These are phyloP conservation scores for Gobiocypris rarus DNA, from an alignment of 2,113 vertebrate species.

Conservation along the genomic window DNA sequence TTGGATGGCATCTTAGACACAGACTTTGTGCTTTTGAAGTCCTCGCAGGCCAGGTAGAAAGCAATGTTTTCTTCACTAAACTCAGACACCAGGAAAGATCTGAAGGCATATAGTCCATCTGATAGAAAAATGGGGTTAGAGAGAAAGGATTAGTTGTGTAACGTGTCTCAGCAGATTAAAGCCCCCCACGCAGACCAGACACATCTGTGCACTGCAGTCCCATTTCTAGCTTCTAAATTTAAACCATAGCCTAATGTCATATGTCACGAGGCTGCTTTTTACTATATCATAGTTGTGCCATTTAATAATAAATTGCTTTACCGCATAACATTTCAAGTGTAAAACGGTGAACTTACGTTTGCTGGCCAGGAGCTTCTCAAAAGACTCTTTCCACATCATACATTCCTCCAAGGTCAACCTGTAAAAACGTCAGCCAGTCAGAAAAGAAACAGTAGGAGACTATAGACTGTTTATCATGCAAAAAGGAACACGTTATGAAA, in stretches of 20 bases:
- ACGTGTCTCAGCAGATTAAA: slow-evolving; percentile 36
- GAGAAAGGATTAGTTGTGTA: slow-evolving; percentile 54
- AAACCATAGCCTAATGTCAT: not conserved
- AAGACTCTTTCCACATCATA: slow-evolving; percentile 86
- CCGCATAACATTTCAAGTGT: not conserved
- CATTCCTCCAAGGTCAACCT: slow-evolving; percentile 86
- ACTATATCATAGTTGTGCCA: not conserved
- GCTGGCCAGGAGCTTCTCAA: slow-evolving; percentile 88
- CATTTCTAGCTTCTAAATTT: slow-evolving; percentile 38
- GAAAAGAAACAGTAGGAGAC: slow-evolving; percentile 1
- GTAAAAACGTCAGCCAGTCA: slow-evolving; percentile 52
- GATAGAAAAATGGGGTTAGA: slow-evolving; percentile 46
- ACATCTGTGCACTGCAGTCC: slow-evolving; percentile 40
- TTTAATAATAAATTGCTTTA: not conserved
- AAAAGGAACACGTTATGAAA: not conserved
- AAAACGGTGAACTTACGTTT: slow-evolving; percentile 83
- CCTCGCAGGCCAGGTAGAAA: slow-evolving; percentile 96
- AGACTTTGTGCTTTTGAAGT: slow-evolving; percentile 85
- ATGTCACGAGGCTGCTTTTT: not conserved
- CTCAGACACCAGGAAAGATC: slow-evolving; percentile 89
- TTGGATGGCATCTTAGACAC: slow-evolving; percentile 80
- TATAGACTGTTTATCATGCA: not conserved
- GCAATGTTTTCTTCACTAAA: slow-evolving; percentile 97
- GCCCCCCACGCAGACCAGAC: slow-evolving; percentile 28
- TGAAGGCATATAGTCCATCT: slow-evolving; percentile 91